Evolutionary conservation across 2,113 vertebrate species (phyloP), one percentile per base, ranked within the genome.

Genomic region (Tenrec ecaudatus): DNA sequence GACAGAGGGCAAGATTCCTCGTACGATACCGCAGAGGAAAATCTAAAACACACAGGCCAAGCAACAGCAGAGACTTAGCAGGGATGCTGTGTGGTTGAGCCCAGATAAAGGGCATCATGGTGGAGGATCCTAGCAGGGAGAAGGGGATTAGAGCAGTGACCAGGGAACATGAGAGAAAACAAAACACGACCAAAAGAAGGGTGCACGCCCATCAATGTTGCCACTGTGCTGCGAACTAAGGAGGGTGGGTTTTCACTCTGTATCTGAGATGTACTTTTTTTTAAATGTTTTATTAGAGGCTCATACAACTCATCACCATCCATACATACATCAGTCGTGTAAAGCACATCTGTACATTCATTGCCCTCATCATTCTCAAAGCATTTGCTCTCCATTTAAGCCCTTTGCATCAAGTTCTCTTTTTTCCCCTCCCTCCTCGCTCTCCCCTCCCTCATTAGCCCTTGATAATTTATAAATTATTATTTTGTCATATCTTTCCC

Each of bases 101-200:
- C 73, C 38, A 75, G 17, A 69, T 91, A 58, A 89, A 94, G 82
- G 92, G 68, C 10, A 83, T 23, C 77, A 87, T 36, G 68, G 53
- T 78, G 38, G 88, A 10, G 9, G 47, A 89, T 15, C n/a, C 53
- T 87, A 53, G 82, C 19, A 5, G 81, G 75, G 40, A 76, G n/a
- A 79, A 43, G 6, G 3, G n/a, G 86, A 85, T 58, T 90, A 66
- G n/a, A 91, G 23, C 36, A 64, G 23, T 82, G 62, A 73, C 81
- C 86, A 82, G 9, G 75, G 22, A 94, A 89, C 36, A 89, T 71
- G n/a, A 91, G 80, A 89, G 84, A 40, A 23, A 92, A 88, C 79
- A 94, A 87, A 71, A 27, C 86, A 79, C 64, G 73, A 15, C 4
- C 19, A 6, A 23, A 82, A 81, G 92, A 84, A 71, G 80, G 47